Base-by-base conservation (phyloP, 2,113 vertebrate genomes). In the Nansenia antarctica region DNA sequence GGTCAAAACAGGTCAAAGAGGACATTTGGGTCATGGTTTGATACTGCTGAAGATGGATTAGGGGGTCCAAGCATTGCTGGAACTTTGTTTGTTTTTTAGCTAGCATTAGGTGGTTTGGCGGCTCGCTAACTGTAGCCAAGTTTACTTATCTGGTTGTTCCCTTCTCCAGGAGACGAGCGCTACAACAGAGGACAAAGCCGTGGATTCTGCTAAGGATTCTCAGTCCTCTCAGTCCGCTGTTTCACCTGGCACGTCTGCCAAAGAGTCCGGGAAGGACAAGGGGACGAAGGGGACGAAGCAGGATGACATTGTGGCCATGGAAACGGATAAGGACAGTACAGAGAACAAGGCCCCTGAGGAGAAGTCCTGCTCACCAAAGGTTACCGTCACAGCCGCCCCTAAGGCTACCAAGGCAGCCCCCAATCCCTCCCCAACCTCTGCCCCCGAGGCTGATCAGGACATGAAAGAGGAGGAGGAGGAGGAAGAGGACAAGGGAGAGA, bases 291-390 rank as follows among this genome's bases (percentile, higher is more conserved):
- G n/a, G n/a, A n/a, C n/a, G n/a, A 18, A 35, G 9, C 31, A 78
- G 29, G 72, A 42, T 26, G 72, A 42, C 62, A 66, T 74, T 52
- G 77, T 82, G 69, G 76, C 83, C 45, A 85, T 88, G 85, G 85
- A 88, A 55, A 82, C 74, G 11, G 79, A 83, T 22, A 76, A 30
- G 52, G 66, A 82, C 45, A 92, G 93, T 89, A 79, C 92, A 82
- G 92, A 94, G 87, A 89, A 93, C 62, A 80, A 91, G 65, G 90
- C 92, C 4, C 88, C 91, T 35, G 83, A 78, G 62, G 61, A 73
- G 62, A 86, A 81, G 45, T 67, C 76, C 29, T 34, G 80, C 45
- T 76, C 74, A 20, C 70, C 80, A 7, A 74, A 77, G 67, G 69
- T 85, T 78, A 83, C 88, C 20, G 54, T 74, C 58, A 77, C 80